A percentile compares a stretch with the other conserved stretches of the same genome.
These are phyloP conservation scores for Dendrolimus pini DNA, from an alignment of 2,888 invertebrate genomes.

Conservation along the genomic window DNA sequence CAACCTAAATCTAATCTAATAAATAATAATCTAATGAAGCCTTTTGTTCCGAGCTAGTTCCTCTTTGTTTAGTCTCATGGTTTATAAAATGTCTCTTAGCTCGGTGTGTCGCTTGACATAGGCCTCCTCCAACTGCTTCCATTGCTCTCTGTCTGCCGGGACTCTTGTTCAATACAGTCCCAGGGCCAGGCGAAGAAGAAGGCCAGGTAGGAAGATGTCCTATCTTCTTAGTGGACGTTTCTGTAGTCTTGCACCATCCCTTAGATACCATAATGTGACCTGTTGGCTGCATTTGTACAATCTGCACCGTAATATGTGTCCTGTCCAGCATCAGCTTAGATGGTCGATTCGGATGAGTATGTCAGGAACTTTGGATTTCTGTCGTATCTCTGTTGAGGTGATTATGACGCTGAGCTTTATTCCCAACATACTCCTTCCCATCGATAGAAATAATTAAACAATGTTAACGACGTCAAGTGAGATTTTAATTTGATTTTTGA, in stretches of 20 bases:
- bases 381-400: too few relatives aligned
- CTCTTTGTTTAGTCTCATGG: neutral
- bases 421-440: neutral
- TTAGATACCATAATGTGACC: too few relatives aligned
- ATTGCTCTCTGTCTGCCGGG: conserved; percentile 1
- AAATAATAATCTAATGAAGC: neutral
- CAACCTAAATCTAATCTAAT: too few relatives aligned
- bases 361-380: too few relatives aligned
- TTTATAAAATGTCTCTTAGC: neutral
- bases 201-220: too few relatives aligned
- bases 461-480: neutral
- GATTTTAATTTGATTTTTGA: conserved; percentile 9
- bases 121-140: neutral
- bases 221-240: too few relatives aligned
- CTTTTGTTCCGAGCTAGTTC: neutral
- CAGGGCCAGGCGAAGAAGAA: neutral
- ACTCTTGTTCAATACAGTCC: conserved; percentile 1
- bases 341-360: too few relatives aligned
- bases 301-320: neutral
- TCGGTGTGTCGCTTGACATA: conserved; percentile 2
- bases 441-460: conserved; percentile 4
- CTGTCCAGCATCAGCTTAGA: too few relatives aligned
- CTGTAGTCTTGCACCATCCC: too few relatives aligned
- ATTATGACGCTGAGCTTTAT: too few relatives aligned
- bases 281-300: neutral